Evolutionary conservation across 2,113 vertebrate genomes (phyloP).

Genomic region (Trematomus loennbergii): DNA sequence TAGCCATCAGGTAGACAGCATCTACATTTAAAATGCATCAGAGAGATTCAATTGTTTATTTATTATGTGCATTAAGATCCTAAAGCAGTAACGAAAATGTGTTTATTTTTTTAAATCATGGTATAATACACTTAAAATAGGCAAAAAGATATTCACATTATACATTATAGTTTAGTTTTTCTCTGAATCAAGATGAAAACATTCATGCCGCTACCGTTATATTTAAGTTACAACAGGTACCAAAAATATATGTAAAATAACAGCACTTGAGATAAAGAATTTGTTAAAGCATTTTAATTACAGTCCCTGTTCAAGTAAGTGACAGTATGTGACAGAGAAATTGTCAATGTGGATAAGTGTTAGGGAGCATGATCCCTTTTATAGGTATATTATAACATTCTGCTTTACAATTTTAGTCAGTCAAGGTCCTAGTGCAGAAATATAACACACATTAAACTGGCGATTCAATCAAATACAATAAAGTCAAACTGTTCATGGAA

Average conservation of each 20-base stretch:
- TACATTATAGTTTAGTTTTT: neutral
- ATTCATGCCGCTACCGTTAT: neutral
- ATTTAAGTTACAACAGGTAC: neutral
- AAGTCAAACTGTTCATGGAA: conserved; percentile 8
- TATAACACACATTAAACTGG: neutral
- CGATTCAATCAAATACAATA: neutral
- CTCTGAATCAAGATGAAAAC: neutral
- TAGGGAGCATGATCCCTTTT: neutral
- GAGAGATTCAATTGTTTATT: conserved; percentile 9
- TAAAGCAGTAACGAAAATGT: neutral
- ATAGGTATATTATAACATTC: neutral
- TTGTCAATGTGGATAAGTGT: neutral
- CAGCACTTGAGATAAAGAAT: conserved; percentile 27
- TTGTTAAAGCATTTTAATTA: neutral
- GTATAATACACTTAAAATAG: conserved; percentile 8
- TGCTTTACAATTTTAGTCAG: neutral
- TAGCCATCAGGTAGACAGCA: conserved; percentile 58
- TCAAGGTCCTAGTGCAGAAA: neutral
- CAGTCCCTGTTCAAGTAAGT: conserved; percentile 2
- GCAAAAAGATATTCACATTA: neutral
- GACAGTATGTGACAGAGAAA: conserved; percentile 14
- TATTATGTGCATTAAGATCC: conserved; percentile 11
- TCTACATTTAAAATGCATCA: conserved; percentile 45
- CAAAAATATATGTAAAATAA: neutral
- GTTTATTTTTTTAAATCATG: conserved; percentile 9